These are phyloP conservation scores for Urosaurus nigricauda DNA, from an alignment of 2,797 vertebrate genomes.

Conservation along the genomic window DNA sequence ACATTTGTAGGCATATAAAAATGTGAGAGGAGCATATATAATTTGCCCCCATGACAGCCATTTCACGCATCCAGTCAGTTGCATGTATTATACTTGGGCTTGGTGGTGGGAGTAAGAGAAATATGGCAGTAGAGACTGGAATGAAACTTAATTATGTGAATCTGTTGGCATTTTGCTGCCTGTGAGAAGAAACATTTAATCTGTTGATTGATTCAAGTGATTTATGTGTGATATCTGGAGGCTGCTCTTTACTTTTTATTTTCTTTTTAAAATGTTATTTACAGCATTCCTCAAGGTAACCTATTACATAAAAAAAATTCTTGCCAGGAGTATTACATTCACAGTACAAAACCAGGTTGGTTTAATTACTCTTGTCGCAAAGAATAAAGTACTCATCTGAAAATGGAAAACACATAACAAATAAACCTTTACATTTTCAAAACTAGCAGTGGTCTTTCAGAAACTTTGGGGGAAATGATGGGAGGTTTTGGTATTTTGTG, in stretches of 20 bases:
- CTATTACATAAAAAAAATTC: constrained; percentile 55
- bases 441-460: no score
- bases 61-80: not conserved
- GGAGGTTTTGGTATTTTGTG: no score
- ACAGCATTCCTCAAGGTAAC: constrained; percentile 62
- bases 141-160: not conserved
- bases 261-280: constrained; percentile 39
- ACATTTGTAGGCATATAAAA: not conserved
- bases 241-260: constrained; percentile 36
- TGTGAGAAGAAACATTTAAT: constrained; percentile 31
- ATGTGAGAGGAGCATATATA: no score
- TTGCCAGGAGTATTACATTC: constrained; percentile 48
- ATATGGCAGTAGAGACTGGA: not conserved
- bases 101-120: not conserved
- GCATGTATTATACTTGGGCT: not conserved
- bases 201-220: constrained; percentile 1
- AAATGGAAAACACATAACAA: constrained; percentile 45
- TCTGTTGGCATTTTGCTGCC: not conserved
- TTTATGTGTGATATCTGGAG: not conserved
- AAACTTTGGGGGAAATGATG: no score
- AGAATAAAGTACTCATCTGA: constrained; percentile 35
- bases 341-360: constrained; percentile 32
- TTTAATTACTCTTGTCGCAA: constrained; percentile 52
- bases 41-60: not conserved
- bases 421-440: not conserved